Percentiles rank a stretch among this genome's conserved stretches.
These are phyloP conservation scores for Taphrorychus bicolor DNA, from an alignment of 2,888 invertebrate genomes.

Conservation along the genomic window DNA sequence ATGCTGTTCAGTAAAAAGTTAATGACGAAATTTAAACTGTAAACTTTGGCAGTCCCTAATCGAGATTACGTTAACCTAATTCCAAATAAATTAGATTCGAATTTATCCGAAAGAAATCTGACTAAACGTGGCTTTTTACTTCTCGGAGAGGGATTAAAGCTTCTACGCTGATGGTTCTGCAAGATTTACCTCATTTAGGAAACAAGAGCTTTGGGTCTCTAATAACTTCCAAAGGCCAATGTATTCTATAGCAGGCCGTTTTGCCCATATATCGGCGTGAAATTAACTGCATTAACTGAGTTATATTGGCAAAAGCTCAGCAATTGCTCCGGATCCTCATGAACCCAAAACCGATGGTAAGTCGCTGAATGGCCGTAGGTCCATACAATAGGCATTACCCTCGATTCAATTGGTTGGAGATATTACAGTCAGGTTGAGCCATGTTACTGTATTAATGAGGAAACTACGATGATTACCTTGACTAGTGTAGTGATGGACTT, in stretches of 20 bases:
- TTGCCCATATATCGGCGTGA: conserved; percentile 12
- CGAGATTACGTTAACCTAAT: conserved; percentile 20
- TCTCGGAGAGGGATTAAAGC: conserved; percentile 1
- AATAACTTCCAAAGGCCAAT: neutral
- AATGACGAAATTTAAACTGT: conserved; percentile 8
- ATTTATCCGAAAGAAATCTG: conserved; percentile 25
- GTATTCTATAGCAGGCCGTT: neutral
- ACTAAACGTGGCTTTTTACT: conserved; percentile 16
- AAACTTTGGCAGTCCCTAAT: conserved; percentile 21
- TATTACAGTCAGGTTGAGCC: neutral
- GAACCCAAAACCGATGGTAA: conserved; percentile 8
- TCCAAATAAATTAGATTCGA: conserved; percentile 28
- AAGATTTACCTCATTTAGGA: neutral
- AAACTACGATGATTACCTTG: neutral
- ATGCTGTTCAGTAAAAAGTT: conserved; percentile 16
- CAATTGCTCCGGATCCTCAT: conserved; percentile 10
- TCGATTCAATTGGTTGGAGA: neutral
- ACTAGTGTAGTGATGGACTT: neutral
- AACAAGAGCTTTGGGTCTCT: neutral
- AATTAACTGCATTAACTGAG: conserved; percentile 24
- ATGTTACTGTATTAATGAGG: neutral
- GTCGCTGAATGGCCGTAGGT: conserved; percentile 5
- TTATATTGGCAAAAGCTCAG: conserved; percentile 19
- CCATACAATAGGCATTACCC: conserved; percentile 11
- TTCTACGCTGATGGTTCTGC: neutral